phyloP scores from a whole-genome alignment of 2,113 vertebrate genomes.

The Cygnus atratus region DNA sequence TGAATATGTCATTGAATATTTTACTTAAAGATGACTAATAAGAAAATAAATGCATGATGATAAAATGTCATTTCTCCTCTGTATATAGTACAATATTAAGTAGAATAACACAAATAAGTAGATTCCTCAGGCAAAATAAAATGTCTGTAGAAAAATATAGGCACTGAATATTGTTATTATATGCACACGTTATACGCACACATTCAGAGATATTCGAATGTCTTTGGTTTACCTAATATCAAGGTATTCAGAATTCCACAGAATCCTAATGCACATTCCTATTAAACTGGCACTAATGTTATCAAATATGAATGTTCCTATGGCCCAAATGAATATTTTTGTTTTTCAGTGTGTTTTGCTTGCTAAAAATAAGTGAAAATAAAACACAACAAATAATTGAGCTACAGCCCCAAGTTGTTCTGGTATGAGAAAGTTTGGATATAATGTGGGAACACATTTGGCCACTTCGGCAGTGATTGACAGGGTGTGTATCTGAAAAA shows the following conservation, averaged over 20 bases:
- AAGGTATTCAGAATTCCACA: not conserved
- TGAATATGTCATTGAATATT: not conserved
- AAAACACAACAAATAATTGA: not conserved
- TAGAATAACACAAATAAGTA: not conserved
- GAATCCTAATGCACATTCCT: not conserved
- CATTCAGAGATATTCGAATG: not conserved
- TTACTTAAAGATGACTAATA: not conserved
- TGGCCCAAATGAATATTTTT: not conserved
- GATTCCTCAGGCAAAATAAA: not conserved
- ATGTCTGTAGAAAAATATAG: not conserved
- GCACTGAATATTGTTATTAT: not conserved
- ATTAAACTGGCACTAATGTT: not conserved
- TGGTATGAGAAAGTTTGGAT: not conserved
- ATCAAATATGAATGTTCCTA: slow-evolving; percentile 1
- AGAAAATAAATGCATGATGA: not conserved
- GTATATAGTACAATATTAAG: not conserved
- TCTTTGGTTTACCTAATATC: not conserved
- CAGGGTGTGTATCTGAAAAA: not conserved
- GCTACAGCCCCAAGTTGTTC: not conserved
- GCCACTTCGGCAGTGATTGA: not conserved
- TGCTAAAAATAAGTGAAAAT: slow-evolving; percentile 8
- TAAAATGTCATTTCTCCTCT: not conserved
- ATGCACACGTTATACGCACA: not conserved
- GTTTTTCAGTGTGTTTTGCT: not conserved
- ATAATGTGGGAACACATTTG: not conserved